Percentiles rank a stretch among this genome's conserved stretches.
phyloP scores from a whole-genome alignment of 2,113 vertebrate species.

The Narcine bancroftii region DNA sequence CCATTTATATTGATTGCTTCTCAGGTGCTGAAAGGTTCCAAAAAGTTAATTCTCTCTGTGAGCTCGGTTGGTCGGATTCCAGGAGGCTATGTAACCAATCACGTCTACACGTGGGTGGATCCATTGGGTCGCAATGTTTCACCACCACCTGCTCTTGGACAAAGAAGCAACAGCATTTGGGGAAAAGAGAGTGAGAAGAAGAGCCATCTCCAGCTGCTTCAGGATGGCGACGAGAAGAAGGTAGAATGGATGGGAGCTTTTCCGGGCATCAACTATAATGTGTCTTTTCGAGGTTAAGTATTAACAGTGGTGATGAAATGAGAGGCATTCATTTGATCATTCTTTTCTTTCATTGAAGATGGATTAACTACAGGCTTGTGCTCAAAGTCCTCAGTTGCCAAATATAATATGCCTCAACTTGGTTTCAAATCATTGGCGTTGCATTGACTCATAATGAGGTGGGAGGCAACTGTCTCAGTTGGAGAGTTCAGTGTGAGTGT shows the following conservation, averaged over 20 bases:
- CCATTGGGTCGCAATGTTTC: conserved; percentile 83
- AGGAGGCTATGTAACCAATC: conserved; percentile 87
- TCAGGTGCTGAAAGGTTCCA: conserved; percentile 89
- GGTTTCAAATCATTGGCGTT: background rate
- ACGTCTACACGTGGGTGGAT: conserved; percentile 97
- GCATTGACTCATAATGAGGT: background rate
- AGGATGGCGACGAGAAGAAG: conserved; percentile 92
- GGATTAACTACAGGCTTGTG: too few species aligned
- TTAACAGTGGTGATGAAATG: background rate
- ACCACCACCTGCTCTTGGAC: conserved; percentile 67
- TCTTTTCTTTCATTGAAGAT: too few species aligned
- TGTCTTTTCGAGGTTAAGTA: background rate
- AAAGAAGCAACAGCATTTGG: conserved; percentile 62
- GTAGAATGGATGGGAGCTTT: conserved; percentile 51
- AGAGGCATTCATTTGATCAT: background rate
- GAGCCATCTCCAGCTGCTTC: conserved; percentile 82
- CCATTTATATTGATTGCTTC: background rate
- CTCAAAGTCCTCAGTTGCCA: too few species aligned
- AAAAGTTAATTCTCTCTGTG: conserved; percentile 82
- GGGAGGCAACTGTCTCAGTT: background rate
- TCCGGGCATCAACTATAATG: background rate
- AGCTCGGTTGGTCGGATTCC: conserved; percentile 86
- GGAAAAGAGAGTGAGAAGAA: conserved; percentile 66
- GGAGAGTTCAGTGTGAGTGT: background rate
- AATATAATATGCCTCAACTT: too few species aligned